Percentiles rank a stretch among this genome's conserved stretches.
Evolutionary conservation across 1,140 invertebrate species (phyloP).

Genomic region (Teleogryllus occipitalis): DNA sequence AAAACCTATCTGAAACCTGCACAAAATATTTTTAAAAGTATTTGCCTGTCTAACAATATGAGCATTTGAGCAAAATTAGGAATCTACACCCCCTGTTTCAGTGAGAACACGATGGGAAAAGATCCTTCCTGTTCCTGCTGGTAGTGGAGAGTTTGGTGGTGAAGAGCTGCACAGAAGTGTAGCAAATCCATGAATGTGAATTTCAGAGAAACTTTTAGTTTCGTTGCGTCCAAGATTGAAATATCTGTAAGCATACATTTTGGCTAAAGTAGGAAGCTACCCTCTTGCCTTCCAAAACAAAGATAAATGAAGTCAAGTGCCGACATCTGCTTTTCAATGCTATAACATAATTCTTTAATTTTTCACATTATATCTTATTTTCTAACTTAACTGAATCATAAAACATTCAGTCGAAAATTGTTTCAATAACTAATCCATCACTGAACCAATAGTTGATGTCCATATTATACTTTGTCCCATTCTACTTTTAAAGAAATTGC

Average conservation of each 20-base stretch:
- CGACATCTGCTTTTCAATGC: not conserved
- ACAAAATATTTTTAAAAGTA: not conserved
- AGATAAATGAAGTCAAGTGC: not conserved
- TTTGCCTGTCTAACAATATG: not conserved
- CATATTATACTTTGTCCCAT: too few species aligned
- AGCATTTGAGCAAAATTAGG: not conserved
- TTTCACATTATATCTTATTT: not conserved
- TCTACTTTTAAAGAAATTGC: not conserved
- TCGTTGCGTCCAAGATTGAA: not conserved
- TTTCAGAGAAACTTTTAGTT: not conserved
- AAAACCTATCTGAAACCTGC: not conserved
- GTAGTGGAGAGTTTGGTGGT: not conserved
- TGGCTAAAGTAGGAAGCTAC: not conserved
- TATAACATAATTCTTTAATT: not conserved
- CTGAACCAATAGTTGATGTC: too few species aligned
- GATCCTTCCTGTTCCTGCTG: not conserved
- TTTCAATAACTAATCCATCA: not conserved
- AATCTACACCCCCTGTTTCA: not conserved
- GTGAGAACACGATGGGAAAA: conserved; percentile 3
- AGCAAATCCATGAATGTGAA: not conserved
- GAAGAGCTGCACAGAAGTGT: not conserved
- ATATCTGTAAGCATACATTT: conserved; percentile 5
- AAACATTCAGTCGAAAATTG: not conserved
- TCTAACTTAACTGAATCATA: not conserved
- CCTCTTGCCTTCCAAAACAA: not conserved